These are phyloP conservation scores for Harlomillsia oculata DNA, from an alignment of 1,140 invertebrate species.

Conservation along the genomic window DNA sequence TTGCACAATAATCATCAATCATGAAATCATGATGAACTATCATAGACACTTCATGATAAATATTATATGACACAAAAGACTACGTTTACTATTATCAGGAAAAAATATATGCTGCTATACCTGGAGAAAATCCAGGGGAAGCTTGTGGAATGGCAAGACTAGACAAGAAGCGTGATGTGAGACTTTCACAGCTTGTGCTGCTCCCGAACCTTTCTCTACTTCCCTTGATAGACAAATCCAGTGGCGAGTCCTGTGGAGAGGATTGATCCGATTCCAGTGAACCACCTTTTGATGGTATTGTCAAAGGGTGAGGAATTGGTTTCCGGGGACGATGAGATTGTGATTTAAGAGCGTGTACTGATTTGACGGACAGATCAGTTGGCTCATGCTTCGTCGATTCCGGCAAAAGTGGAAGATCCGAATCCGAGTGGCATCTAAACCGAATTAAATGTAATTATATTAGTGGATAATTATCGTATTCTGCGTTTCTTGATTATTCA, in stretches of 20 bases:
- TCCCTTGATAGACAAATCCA: constrained; percentile 70
- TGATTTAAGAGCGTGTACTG: constrained; percentile 1
- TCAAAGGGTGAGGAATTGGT: constrained; percentile 40
- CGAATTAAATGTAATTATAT: constrained; percentile 22
- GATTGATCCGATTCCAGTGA: constrained; percentile 42
- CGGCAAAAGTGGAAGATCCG: constrained; percentile 47
- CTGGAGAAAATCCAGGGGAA: constrained; percentile 30
- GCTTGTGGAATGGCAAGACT: constrained; percentile 35
- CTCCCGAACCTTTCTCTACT: constrained; percentile 33
- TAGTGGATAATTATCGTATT: neutral
- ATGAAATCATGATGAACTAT: neutral
- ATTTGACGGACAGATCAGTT: constrained; percentile 27
- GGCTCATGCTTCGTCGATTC: constrained; percentile 26
- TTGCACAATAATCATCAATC: neutral
- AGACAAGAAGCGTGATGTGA: constrained; percentile 35
- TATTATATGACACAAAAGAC: neutral
- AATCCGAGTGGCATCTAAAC: constrained; percentile 60
- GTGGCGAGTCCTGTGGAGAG: constrained; percentile 65
- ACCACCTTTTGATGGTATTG: constrained; percentile 42
- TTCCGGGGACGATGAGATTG: constrained; percentile 30
- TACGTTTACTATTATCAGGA: neutral
- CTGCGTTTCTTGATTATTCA: neutral
- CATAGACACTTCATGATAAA: neutral
- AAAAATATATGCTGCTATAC: constrained; percentile 12
- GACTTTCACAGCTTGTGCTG: constrained; percentile 32